Percentiles rank a stretch among this genome's conserved stretches.
Conservation (phyloP, 2,113 vertebrate genomes). For the Litocranius walleri region DNA sequence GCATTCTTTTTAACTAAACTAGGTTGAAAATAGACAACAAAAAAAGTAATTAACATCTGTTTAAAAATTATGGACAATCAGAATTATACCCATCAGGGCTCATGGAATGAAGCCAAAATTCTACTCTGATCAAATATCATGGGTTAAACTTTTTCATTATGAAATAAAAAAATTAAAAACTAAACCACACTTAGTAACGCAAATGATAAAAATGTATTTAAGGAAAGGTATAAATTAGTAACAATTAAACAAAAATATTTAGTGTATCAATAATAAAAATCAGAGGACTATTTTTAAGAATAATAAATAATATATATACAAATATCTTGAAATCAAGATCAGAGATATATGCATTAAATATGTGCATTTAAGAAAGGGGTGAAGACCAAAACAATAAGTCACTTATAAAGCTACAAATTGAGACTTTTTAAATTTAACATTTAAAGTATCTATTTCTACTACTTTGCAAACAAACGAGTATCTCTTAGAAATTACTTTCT, state of each 20-base stretch:
- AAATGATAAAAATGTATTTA: not conserved
- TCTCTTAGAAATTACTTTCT: not conserved
- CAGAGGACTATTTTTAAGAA: not conserved
- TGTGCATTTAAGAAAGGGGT: no score
- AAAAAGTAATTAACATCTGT: not conserved
- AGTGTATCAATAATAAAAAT: not conserved
- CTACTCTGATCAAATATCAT: not conserved
- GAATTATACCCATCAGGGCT: not conserved
- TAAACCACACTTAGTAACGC: not conserved
- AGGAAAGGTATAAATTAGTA: not conserved
- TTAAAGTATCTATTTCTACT: not conserved
- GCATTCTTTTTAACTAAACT: no score
- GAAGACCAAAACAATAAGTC: not conserved
- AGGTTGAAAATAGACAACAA: not conserved
- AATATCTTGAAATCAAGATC: not conserved
- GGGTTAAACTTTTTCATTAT: not conserved
- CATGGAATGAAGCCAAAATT: not conserved
- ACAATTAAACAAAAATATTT: not conserved
- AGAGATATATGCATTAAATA: not conserved
- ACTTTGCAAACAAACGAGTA: not conserved
- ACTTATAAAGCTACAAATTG: not conserved
- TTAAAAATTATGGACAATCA: not conserved
- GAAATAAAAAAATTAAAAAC: not conserved
- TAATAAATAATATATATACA: not conserved
- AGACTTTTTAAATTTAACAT: not conserved